Evolutionary conservation across 2,797 vertebrate species (phyloP), one percentile per base, ranked within the genome.

Genomic region (Chloroceryle amazona): DNA sequence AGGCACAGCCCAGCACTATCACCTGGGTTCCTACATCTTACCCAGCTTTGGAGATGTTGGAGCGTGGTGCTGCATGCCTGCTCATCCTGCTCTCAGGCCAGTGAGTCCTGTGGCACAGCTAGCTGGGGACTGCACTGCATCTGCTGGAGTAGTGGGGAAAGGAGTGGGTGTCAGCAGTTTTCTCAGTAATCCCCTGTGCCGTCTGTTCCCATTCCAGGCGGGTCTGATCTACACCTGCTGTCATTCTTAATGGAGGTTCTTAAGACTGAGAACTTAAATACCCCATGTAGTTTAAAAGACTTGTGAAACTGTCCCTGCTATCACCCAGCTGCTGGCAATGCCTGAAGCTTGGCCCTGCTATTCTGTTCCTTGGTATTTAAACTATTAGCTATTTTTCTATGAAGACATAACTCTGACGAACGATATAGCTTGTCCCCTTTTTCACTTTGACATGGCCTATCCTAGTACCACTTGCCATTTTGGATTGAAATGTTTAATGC

Each of bases 1-100:
- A 78, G 22, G 49, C 49, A 61, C 10, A 35, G 22, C 39, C 41
- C 23, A 39, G 42, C 1, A 2, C 20, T 49, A 70, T 2, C 1
- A 9, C 16, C 31, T 1, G 1, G 3, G 12, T 39, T 18, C 20
- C 23, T 10, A 0, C 1, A 0, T 10, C 19, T 33, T 37, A 39
- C n/a, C 28, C 49, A 28, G 23, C 33, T 46, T 10, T 29, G 49
- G 49, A 75, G 49, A n/a, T 46, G 51, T 23, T 37, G 70, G 31
- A 25, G 15, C 3, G 14, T 1, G 3, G 26, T 49, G 63, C n/a
- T 37, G 42, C n/a, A 3, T 3, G 5, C 20, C 25, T 14, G n/a
- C 14, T 79, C 8, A 2, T 16, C 26, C 57, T 41, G 29, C 42
- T 60, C 37, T 39, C 28, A 11, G 37, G 21, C 11, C 65, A 54